phyloP scores from a whole-genome alignment of 2,888 invertebrate species.

The Synanthedon myopaeformis region DNA sequence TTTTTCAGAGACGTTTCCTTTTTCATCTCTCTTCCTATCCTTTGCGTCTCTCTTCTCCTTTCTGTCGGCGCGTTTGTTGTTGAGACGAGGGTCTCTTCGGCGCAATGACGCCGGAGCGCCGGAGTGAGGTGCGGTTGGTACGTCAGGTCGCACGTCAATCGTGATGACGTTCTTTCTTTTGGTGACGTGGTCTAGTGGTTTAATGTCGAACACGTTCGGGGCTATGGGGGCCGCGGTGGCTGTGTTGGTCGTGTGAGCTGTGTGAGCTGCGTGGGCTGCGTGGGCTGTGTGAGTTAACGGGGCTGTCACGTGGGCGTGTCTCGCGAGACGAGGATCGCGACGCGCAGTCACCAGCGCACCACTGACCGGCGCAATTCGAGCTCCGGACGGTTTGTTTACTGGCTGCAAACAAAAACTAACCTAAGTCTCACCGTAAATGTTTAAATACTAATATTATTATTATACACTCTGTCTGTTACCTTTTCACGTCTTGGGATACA shows the following conservation, averaged over 20 bases:
- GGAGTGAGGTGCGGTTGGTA: conserved; percentile 11
- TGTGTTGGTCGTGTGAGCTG: too few species aligned
- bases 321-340: conserved; percentile 15
- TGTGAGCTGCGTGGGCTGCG: conserved; percentile 11
- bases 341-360: conserved; percentile 38
- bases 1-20: conserved; percentile 3
- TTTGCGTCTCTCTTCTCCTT: conserved; percentile 5
- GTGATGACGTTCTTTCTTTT: conserved; percentile 60
- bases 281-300: conserved; percentile 8
- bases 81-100: conserved; percentile 23
- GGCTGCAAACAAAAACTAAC: conserved; percentile 32
- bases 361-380: conserved; percentile 53
- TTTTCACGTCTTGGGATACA: too few species aligned
- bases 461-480: too few species aligned
- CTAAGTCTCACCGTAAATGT: not conserved
- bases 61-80: conserved; percentile 9
- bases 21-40: conserved; percentile 3
- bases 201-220: conserved; percentile 60
- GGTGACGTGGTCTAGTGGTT: conserved; percentile 43
- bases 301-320: conserved; percentile 15
- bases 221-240: conserved; percentile 30
- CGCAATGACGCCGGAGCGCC: conserved; percentile 10
- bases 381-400: conserved; percentile 28
- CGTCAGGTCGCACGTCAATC: conserved; percentile 42
- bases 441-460: too few species aligned